phyloP scores from a whole-genome alignment of 2,888 invertebrate species.

The Artemia sp. region DNA sequence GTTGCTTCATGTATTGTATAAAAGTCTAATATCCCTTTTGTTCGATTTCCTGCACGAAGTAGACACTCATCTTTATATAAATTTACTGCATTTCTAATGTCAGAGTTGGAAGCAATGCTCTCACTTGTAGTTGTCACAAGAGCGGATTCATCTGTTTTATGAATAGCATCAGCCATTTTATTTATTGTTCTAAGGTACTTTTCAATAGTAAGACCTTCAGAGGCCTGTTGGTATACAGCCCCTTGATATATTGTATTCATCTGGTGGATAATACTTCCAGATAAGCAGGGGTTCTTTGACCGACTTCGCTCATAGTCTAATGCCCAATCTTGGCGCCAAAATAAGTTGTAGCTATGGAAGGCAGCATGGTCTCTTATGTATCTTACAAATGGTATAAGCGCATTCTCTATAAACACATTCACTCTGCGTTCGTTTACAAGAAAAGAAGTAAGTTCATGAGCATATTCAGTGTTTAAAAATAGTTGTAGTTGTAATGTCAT shows the following conservation, averaged over 20 bases:
- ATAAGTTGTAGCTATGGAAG: not conserved
- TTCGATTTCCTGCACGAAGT: not conserved
- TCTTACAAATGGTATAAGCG: not conserved
- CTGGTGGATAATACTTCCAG: not conserved
- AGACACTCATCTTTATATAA: not conserved
- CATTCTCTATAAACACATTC: not conserved
- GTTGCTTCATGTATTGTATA: slow-evolving; percentile 6
- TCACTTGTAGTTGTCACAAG: slow-evolving; percentile 3
- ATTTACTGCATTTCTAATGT: not conserved
- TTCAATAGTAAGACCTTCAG: slow-evolving; percentile 1
- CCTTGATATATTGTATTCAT: not conserved
- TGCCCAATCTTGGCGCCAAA: slow-evolving; percentile 15
- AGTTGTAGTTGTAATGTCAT: slow-evolving; percentile 4
- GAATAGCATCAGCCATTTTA: slow-evolving; percentile 10
- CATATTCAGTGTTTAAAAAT: slow-evolving; percentile 8
- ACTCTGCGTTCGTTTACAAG: slow-evolving; percentile 12
- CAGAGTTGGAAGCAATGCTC: not conserved
- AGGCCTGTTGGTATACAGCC: not conserved
- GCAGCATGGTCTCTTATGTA: not conserved
- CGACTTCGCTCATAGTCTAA: slow-evolving; percentile 5
- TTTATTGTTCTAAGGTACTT: slow-evolving; percentile 5
- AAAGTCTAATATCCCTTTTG: not conserved
- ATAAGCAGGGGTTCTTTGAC: slow-evolving; percentile 3
- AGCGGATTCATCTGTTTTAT: not conserved
- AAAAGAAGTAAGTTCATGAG: not conserved